phyloP scores from a whole-genome alignment of 2,113 vertebrate genomes.

The Centrocercus urophasianus region DNA sequence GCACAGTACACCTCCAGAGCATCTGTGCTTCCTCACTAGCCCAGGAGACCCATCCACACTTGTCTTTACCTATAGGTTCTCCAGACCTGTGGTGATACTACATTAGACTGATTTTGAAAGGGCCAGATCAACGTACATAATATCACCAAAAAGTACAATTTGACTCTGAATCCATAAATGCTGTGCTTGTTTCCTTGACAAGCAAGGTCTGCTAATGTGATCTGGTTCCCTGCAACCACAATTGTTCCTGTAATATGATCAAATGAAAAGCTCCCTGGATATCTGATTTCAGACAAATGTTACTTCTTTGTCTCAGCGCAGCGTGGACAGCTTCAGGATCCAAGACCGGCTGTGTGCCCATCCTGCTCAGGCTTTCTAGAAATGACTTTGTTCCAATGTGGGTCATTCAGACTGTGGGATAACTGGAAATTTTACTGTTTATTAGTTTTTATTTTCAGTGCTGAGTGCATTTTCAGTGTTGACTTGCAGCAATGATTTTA shows the following conservation, averaged over 20 bases:
- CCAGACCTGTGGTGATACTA: neutral
- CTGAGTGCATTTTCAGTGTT: neutral
- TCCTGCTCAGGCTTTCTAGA: slow-evolving; percentile 40
- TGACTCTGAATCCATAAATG: neutral
- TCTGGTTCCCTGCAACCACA: neutral
- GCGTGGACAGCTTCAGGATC: neutral
- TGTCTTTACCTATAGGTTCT: neutral
- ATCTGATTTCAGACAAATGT: neutral
- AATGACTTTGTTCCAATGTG: neutral
- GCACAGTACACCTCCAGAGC: neutral
- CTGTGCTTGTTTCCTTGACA: neutral
- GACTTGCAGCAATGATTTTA: slow-evolving; percentile 29
- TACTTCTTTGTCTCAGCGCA: neutral
- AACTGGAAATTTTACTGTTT: slow-evolving; percentile 21
- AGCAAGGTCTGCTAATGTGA: neutral
- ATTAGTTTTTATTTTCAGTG: slow-evolving; percentile 27
- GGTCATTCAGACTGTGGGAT: neutral
- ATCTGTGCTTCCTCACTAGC: neutral
- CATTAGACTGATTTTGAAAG: neutral
- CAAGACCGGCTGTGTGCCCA: neutral
- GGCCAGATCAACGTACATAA: neutral
- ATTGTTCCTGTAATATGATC: neutral
- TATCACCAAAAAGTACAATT: neutral
- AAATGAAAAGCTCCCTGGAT: neutral
- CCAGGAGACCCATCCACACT: neutral